A percentile compares a stretch with the other conserved stretches of the same genome.
Conservation (phyloP, 2,113 vertebrate genomes). For the Murina feae region DNA sequence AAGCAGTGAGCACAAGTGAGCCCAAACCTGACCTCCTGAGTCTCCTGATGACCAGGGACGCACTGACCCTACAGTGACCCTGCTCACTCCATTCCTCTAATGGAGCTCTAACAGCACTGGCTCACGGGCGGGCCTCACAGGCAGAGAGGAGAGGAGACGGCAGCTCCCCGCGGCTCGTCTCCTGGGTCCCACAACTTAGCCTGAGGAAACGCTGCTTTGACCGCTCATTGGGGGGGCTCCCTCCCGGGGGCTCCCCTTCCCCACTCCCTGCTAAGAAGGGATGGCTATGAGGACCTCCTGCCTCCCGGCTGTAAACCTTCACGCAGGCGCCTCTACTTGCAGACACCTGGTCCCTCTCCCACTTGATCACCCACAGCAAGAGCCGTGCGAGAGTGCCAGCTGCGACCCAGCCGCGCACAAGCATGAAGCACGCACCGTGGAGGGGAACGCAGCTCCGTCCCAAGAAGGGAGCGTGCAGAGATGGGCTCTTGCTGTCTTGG, state of each 20-base stretch:
- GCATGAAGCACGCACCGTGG: constrained; percentile 83
- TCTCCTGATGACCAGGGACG: not conserved
- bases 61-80: not conserved
- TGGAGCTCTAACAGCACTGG: not conserved
- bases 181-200: too few relatives aligned
- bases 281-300: too few relatives aligned
- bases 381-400: not conserved
- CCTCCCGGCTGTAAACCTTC: too few relatives aligned
- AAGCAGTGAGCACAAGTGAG: not conserved
- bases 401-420: not conserved
- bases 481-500: constrained; percentile 86
- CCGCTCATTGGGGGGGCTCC: too few relatives aligned
- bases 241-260: too few relatives aligned
- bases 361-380: not conserved
- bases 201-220: too few relatives aligned
- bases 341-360: not conserved
- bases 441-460: constrained; percentile 92
- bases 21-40: not conserved
- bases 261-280: too few relatives aligned
- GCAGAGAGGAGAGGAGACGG: too few relatives aligned
- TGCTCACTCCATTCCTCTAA: not conserved
- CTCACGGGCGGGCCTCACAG: too few relatives aligned
- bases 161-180: too few relatives aligned
- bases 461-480: constrained; percentile 87
- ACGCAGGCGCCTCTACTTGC: not conserved